phyloP scores from a whole-genome alignment of 2,888 invertebrate species.

The Rotaria sp. region DNA sequence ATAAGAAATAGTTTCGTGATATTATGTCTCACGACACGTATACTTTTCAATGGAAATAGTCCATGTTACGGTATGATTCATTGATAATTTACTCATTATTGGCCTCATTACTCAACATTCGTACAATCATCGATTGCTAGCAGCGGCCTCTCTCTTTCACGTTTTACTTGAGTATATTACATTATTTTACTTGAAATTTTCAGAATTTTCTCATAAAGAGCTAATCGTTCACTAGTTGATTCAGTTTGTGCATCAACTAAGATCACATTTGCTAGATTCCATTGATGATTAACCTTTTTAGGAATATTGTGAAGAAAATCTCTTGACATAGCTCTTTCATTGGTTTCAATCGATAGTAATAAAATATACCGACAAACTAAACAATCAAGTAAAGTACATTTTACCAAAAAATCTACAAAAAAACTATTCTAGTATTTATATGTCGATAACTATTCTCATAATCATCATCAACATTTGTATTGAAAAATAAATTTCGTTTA shows the following conservation, averaged over 20 bases:
- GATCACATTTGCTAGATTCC: not conserved
- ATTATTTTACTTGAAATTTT: not conserved
- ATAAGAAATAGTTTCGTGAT: not conserved
- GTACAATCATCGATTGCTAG: not conserved
- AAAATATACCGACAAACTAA: not conserved
- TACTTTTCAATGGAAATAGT: not conserved
- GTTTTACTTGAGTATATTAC: not conserved
- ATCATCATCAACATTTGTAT: not conserved
- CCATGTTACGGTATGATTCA: not conserved
- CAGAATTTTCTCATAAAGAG: not conserved
- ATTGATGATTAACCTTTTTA: not conserved
- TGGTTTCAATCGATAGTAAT: not conserved
- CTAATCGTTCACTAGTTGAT: not conserved
- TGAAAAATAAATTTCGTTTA: not conserved
- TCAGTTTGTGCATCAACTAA: not conserved
- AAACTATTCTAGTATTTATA: too few species aligned
- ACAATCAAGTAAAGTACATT: not conserved
- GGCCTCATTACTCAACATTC: not conserved
- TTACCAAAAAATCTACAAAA: too few species aligned
- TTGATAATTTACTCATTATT: not conserved
- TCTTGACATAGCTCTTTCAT: not conserved
- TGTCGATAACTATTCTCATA: not conserved
- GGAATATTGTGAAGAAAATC: conserved; percentile 2
- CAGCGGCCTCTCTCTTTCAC: not conserved
- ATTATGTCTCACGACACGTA: not conserved